These are phyloP conservation scores for Petrocephalus schoutedeni DNA, from an alignment of 2,797 vertebrate genomes.

Conservation along the genomic window DNA sequence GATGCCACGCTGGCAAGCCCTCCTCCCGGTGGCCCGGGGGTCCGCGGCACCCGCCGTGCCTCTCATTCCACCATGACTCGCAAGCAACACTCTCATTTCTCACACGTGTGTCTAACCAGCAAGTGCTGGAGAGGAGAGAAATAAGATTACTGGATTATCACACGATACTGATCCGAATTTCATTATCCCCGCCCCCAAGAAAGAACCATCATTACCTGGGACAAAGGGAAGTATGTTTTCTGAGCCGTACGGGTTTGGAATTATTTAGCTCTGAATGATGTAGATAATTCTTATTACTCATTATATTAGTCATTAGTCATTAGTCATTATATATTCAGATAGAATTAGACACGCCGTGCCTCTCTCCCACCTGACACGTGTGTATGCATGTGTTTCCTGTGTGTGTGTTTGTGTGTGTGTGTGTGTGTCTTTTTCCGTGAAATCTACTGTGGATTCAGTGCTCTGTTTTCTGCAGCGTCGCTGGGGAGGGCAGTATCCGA, in stretches of 20 bases:
- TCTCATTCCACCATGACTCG: neutral
- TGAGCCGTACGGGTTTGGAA: conserved; percentile 8
- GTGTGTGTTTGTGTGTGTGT: neutral
- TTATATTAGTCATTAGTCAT: no score
- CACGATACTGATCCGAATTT: conserved; percentile 36
- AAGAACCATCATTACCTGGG: conserved; percentile 26
- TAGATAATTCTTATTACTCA: conserved; percentile 21
- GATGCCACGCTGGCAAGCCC: neutral
- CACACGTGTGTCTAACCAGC: neutral
- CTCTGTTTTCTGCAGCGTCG: neutral
- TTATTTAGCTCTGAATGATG: conserved; percentile 21
- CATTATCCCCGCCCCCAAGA: conserved; percentile 9
- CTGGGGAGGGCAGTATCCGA: neutral
- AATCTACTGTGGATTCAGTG: neutral
- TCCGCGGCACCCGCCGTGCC: neutral
- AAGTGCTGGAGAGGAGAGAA: neutral
- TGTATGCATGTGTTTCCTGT: neutral
- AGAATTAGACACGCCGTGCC: neutral
- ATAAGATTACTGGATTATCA: conserved; percentile 53
- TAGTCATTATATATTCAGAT: conserved; percentile 17
- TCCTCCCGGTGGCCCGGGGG: neutral
- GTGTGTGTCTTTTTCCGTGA: neutral
- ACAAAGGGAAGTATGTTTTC: neutral
- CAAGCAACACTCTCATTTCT: neutral
- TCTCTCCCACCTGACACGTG: conserved; percentile 28